Evolutionary conservation across 2,888 invertebrate species (phyloP).

Genomic region (Scelioninae gen. 1): DNA sequence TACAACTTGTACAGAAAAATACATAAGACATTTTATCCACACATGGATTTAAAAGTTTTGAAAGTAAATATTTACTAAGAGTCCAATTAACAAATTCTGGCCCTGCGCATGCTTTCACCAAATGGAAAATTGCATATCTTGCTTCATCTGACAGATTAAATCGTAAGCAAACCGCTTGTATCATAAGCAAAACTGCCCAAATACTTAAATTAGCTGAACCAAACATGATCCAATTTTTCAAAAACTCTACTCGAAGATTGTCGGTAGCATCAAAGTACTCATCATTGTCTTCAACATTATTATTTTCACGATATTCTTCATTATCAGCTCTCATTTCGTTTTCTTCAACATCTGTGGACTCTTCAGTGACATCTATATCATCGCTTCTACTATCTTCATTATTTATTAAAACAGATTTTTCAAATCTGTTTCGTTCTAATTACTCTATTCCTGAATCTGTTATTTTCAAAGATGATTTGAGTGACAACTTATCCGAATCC

Average conservation of each 20-base stretch:
- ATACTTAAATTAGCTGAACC: neutral
- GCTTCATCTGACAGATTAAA: conserved; percentile 24
- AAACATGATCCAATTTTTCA: conserved; percentile 32
- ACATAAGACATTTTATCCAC: conserved; percentile 14
- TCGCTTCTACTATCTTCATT: neutral
- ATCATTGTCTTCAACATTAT: neutral
- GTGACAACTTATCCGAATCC: too few relatives aligned
- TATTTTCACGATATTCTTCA: neutral
- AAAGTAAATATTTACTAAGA: conserved; percentile 24
- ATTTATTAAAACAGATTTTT: too few relatives aligned
- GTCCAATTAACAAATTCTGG: conserved; percentile 20
- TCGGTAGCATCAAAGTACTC: neutral
- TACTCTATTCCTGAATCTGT: too few relatives aligned
- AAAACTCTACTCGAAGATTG: neutral
- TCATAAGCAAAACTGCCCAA: conserved; percentile 12
- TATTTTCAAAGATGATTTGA: too few relatives aligned
- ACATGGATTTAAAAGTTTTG: conserved; percentile 17
- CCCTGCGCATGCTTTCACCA: conserved; percentile 15
- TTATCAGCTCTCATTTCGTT: neutral
- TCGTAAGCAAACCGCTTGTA: conserved; percentile 10
- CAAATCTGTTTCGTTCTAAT: too few relatives aligned
- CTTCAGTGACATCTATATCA: neutral
- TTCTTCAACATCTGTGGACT: neutral
- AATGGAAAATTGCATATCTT: conserved; percentile 17
- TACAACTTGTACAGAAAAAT: conserved; percentile 23